A percentile compares a stretch with the other conserved stretches of the same genome.
Evolutionary conservation across 2,888 invertebrate genomes (phyloP).

Genomic region (Dryomyza anilis): DNA sequence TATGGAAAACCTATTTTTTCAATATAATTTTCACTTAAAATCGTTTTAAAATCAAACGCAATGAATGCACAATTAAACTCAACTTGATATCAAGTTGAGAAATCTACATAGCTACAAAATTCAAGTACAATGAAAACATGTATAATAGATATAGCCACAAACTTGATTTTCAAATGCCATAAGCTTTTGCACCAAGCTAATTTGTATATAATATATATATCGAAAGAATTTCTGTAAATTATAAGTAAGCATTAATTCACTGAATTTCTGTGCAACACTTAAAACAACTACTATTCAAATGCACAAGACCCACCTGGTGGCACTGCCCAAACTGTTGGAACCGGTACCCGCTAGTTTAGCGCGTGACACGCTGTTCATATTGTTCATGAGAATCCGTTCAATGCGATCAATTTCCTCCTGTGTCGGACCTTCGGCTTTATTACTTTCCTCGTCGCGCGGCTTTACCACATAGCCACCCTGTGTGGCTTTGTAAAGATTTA

Average conservation of each 20-base stretch:
- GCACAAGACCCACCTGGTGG: constrained; percentile 54
- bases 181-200: constrained; percentile 43
- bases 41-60: too few species aligned
- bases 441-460: constrained; percentile 71
- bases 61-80: too few species aligned
- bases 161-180: constrained; percentile 53
- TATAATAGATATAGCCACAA: constrained; percentile 36
- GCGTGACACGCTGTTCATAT: constrained; percentile 44
- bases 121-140: constrained; percentile 26
- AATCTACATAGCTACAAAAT: too few species aligned
- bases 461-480: constrained; percentile 69
- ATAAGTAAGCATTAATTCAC: too few species aligned
- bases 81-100: too few species aligned
- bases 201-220: constrained; percentile 51
- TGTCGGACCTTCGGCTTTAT: constrained; percentile 70
- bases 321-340: constrained; percentile 63
- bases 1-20: too few species aligned
- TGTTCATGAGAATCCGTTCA: constrained; percentile 65
- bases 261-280: too few species aligned
- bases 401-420: constrained; percentile 67
- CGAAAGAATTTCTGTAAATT: constrained; percentile 50
- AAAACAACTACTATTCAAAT: too few species aligned
- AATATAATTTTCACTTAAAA: too few species aligned
- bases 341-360: constrained; percentile 60
- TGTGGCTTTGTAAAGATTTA: constrained; percentile 61